Evolutionary conservation across 1,140 invertebrate species (phyloP).

Genomic region (Leucophenga varia): DNA sequence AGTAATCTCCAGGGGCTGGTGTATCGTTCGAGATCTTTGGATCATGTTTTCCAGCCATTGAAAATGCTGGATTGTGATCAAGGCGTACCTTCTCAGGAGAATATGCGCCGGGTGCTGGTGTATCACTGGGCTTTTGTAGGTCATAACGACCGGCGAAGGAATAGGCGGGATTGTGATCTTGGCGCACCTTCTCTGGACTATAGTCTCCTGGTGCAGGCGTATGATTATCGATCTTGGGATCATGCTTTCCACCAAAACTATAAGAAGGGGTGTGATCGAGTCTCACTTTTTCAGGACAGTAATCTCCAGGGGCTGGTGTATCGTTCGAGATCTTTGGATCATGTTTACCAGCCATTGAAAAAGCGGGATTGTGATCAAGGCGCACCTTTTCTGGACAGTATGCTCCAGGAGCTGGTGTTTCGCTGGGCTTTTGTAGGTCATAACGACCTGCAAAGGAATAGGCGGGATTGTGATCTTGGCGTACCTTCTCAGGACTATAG

Average conservation of each 20-base stretch:
- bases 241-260: conserved; percentile 58
- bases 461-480: conserved; percentile 63
- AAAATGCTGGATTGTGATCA: conserved; percentile 55
- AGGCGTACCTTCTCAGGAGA: conserved; percentile 63
- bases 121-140: conserved; percentile 45
- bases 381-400: conserved; percentile 63
- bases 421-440: conserved; percentile 52
- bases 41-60: conserved; percentile 60
- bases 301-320: conserved; percentile 73
- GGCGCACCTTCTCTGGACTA: conserved; percentile 58
- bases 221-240: conserved; percentile 54
- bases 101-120: conserved; percentile 60
- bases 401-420: conserved; percentile 65
- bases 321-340: conserved; percentile 64
- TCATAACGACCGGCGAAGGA: conserved; percentile 57
- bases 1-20: conserved; percentile 75
- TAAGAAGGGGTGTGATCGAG: conserved; percentile 59
- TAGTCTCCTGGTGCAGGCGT: conserved; percentile 62
- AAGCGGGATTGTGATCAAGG: conserved; percentile 60
- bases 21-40: conserved; percentile 66
- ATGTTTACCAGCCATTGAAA: conserved; percentile 57
- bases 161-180: conserved; percentile 59
- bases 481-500: conserved; percentile 65
- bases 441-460: conserved; percentile 64
- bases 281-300: conserved; percentile 73